Evolutionary conservation across 2,888 invertebrate species (phyloP).

Genomic region (Ceraclea dissimilis): DNA sequence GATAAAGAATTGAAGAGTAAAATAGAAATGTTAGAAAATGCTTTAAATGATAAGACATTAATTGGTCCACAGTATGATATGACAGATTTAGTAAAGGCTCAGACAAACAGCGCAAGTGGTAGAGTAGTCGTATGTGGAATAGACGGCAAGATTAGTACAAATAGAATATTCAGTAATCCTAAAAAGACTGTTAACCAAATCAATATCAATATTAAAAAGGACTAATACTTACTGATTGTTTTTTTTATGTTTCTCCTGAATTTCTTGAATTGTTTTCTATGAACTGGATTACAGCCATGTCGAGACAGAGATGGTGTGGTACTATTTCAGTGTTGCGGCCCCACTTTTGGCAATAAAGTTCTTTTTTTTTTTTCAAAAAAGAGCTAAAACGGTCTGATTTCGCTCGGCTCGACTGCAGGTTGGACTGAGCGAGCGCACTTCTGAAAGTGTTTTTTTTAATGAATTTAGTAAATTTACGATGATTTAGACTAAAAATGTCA

Average conservation of each 20-base stretch:
- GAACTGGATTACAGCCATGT: too few species aligned
- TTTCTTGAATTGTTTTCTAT: too few species aligned
- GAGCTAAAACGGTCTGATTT: too few species aligned
- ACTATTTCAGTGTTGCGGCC: too few species aligned
- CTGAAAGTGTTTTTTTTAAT: too few species aligned
- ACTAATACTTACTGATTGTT: neutral
- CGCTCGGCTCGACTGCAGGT: too few species aligned
- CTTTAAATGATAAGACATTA: neutral
- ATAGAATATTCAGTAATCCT: constrained; percentile 33
- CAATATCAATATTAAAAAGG: constrained; percentile 34
- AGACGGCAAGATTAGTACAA: constrained; percentile 33
- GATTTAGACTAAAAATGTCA: too few species aligned
- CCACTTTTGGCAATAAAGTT: too few species aligned
- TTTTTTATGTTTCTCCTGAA: neutral
- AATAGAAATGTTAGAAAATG: neutral
- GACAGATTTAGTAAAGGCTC: neutral
- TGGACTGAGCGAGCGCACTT: too few species aligned
- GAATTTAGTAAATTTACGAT: too few species aligned
- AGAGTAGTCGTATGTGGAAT: constrained; percentile 32
- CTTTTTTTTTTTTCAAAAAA: too few species aligned
- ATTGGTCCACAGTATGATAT: neutral
- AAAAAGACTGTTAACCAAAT: constrained; percentile 39
- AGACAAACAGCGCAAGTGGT: constrained; percentile 5
- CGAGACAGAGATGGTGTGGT: too few species aligned
- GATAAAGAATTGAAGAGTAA: neutral